These are phyloP conservation scores for Cyclophora punctaria DNA, from an alignment of 2,888 invertebrate genomes.

Conservation along the genomic window DNA sequence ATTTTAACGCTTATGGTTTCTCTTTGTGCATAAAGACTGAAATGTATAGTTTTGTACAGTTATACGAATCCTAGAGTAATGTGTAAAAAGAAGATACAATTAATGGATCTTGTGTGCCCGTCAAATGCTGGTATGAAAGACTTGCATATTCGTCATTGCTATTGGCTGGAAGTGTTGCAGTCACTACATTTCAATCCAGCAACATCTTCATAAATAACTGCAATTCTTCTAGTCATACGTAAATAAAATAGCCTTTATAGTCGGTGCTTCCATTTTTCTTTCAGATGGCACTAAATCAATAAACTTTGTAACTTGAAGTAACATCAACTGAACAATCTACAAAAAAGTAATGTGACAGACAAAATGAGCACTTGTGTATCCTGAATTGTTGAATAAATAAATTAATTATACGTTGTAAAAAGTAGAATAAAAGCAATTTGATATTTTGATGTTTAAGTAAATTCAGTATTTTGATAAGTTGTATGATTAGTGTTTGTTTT, in stretches of 20 bases:
- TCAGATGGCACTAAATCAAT: constrained; percentile 44
- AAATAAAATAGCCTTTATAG: constrained; percentile 16
- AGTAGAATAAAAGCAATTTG: constrained; percentile 52
- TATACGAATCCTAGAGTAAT: constrained; percentile 50
- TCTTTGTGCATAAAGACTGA: constrained; percentile 52
- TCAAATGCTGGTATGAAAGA: constrained; percentile 28
- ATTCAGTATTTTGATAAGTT: constrained; percentile 67
- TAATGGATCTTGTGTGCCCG: constrained; percentile 41
- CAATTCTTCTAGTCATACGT: constrained; percentile 18
- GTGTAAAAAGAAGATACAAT: constrained; percentile 40
- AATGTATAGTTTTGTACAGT: constrained; percentile 53
- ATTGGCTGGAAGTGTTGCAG: constrained; percentile 22
- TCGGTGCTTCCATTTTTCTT: constrained; percentile 33
- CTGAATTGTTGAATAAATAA: constrained; percentile 43
- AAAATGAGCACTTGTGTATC: constrained; percentile 67
- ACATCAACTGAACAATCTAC: constrained; percentile 18
- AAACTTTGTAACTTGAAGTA: constrained; percentile 24
- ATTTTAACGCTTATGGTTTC: constrained; percentile 36
- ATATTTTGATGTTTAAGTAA: constrained; percentile 54
- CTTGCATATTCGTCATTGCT: constrained; percentile 17
- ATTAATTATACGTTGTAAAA: constrained; percentile 60
- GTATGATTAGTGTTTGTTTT: constrained; percentile 41
- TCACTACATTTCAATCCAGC: constrained; percentile 1
- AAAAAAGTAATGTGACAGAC: constrained; percentile 22
- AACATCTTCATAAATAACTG: constrained; percentile 4